phyloP scores from a whole-genome alignment of 1,140 invertebrate genomes.

The Teleogryllus occipitalis region DNA sequence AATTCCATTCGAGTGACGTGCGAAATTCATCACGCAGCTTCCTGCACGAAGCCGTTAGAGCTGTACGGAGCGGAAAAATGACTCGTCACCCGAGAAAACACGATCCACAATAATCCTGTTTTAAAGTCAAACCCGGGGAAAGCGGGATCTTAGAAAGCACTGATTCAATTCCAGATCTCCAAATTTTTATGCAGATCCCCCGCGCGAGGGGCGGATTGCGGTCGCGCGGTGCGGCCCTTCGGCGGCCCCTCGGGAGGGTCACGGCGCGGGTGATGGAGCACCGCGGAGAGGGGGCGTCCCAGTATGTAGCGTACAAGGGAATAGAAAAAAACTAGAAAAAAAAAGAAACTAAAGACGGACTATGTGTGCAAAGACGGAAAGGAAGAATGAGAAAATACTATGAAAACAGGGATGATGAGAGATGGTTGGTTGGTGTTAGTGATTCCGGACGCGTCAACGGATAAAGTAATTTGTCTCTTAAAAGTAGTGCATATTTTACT shows the following conservation, averaged over 20 bases:
- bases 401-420: no score
- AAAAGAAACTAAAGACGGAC: no score
- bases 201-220: background rate
- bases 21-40: background rate
- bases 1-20: background rate
- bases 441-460: no score
- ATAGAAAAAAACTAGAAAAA: no score
- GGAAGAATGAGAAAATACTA: no score
- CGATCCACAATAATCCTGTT: background rate
- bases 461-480: no score
- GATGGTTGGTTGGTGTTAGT: no score
- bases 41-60: background rate
- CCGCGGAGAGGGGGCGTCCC: no score
- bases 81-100: background rate
- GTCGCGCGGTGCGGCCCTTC: background rate
- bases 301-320: no score
- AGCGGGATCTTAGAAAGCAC: background rate
- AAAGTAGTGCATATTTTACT: no score
- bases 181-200: slow-evolving; percentile 1
- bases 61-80: background rate
- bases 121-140: background rate
- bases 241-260: no score
- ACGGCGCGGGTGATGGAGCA: background rate
- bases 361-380: no score
- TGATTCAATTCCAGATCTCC: slow-evolving; percentile 4